Conservation (phyloP, 1,140 invertebrate species). For the Bombus affinis region DNA sequence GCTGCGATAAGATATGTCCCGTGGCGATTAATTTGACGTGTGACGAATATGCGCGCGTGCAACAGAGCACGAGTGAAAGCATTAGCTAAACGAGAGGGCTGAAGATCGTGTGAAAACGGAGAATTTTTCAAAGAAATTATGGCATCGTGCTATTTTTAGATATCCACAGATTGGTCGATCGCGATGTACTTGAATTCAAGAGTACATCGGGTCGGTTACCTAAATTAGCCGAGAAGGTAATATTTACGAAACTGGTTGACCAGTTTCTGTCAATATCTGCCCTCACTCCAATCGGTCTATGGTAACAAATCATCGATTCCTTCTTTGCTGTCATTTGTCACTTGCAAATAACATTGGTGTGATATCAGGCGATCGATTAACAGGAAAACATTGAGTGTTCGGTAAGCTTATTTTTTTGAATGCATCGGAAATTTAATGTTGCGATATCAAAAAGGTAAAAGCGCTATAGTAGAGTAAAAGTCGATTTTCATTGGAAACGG, state of each 20-base stretch:
- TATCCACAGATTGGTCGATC: conserved; percentile 34
- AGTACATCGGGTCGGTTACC: background rate
- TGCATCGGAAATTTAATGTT: background rate
- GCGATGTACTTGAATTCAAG: conserved; percentile 10
- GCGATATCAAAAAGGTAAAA: background rate
- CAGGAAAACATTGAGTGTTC: background rate
- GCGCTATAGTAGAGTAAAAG: background rate
- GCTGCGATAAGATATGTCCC: background rate
- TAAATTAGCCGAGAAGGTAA: conserved; percentile 17
- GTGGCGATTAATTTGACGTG: conserved; percentile 27
- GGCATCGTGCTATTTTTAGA: conserved; percentile 46
- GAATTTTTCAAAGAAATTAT: conserved; percentile 49
- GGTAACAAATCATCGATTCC: conserved; percentile 10
- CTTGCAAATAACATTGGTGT: no score
- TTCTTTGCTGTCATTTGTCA: conserved; percentile 35
- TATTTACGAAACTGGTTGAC: background rate
- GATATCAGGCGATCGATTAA: background rate
- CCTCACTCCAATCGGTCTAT: background rate
- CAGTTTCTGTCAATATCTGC: conserved; percentile 37
- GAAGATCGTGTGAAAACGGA: conserved; percentile 4
- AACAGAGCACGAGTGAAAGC: conserved; percentile 23
- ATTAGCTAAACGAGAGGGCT: background rate
- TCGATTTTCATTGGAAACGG: conserved; percentile 8
- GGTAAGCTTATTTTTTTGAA: no score
- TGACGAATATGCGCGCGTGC: conserved; percentile 30